These are phyloP conservation scores for Chaenocephalus aceratus DNA, from an alignment of 2,113 vertebrate genomes.

Conservation along the genomic window DNA sequence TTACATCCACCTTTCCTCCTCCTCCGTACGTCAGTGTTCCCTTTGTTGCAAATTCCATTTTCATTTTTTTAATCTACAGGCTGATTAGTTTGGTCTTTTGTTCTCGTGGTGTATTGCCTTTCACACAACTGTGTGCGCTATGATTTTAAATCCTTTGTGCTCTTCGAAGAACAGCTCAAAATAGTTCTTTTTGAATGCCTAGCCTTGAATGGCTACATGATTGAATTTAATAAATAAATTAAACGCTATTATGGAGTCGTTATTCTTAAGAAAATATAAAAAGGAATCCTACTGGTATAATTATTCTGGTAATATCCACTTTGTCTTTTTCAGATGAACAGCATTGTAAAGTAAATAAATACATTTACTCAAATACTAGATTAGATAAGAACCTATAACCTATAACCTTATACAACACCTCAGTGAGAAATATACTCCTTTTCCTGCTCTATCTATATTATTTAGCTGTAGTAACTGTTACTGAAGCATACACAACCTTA, in stretches of 20 bases:
- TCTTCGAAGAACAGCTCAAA: constrained; percentile 50
- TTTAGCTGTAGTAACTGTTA: no score
- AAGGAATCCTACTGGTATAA: constrained; percentile 13
- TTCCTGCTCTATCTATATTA: no score
- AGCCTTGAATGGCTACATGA: constrained; percentile 63
- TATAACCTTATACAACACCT: not conserved
- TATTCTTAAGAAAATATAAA: constrained; percentile 25
- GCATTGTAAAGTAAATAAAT: not conserved
- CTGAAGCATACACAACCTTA: not conserved
- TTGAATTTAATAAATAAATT: constrained; percentile 63
- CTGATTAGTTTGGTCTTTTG: constrained; percentile 71
- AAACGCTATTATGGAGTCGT: constrained; percentile 37
- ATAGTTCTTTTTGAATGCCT: constrained; percentile 56
- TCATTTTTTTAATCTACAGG: constrained; percentile 52
- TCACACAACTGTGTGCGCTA: constrained; percentile 62
- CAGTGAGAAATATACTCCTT: not conserved
- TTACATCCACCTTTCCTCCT: constrained; percentile 79
- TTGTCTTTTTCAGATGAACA: not conserved
- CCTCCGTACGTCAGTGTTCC: constrained; percentile 59
- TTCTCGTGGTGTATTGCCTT: constrained; percentile 65
- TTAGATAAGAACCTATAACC: no score
- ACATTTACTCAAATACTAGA: not conserved
- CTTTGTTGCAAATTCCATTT: constrained; percentile 55
- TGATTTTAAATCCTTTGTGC: constrained; percentile 71
- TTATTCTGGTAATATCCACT: no score